Conservation (phyloP, 2,888 invertebrate genomes). For the Vanessa cardui region DNA sequence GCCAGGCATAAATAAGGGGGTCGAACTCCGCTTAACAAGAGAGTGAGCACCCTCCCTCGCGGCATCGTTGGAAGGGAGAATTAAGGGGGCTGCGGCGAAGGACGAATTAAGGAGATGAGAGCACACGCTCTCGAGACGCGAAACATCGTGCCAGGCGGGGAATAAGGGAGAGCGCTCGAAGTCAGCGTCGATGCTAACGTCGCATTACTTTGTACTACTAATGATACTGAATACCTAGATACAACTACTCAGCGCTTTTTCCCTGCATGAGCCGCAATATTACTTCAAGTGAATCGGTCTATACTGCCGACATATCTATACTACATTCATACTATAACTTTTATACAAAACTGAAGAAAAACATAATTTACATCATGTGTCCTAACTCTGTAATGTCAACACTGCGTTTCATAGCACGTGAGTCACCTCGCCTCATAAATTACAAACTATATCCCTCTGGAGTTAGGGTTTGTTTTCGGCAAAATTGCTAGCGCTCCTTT, state of each 20-base stretch:
- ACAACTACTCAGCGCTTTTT: not conserved
- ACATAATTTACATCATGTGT: conserved; percentile 40
- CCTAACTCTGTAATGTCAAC: conserved; percentile 67
- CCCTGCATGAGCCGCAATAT: not conserved
- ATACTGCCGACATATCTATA: not conserved
- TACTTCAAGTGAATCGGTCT: not conserved
- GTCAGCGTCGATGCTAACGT: conserved; percentile 27
- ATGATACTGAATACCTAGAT: conserved; percentile 30
- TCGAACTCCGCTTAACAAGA: conserved; percentile 77
- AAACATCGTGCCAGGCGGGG: conserved; percentile 72
- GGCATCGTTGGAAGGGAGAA: conserved; percentile 71
- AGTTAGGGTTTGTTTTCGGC: conserved; percentile 80
- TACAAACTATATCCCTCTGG: conserved; percentile 78
- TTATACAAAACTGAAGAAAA: conserved; percentile 36
- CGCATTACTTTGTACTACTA: conserved; percentile 31
- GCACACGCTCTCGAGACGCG: conserved; percentile 80
- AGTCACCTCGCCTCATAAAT: conserved; percentile 73
- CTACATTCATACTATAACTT: conserved; percentile 7
- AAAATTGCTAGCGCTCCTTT: conserved; percentile 76
- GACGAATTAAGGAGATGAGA: conserved; percentile 84
- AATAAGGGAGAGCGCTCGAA: conserved; percentile 58
- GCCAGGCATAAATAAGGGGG: conserved; percentile 79
- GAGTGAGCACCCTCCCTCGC: conserved; percentile 70
- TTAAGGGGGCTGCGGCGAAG: conserved; percentile 81
- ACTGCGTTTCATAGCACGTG: conserved; percentile 74